A percentile compares a stretch with the other conserved stretches of the same genome.
These are phyloP conservation scores for Potorous gilbertii DNA, from an alignment of 2,797 vertebrate genomes.

Conservation along the genomic window DNA sequence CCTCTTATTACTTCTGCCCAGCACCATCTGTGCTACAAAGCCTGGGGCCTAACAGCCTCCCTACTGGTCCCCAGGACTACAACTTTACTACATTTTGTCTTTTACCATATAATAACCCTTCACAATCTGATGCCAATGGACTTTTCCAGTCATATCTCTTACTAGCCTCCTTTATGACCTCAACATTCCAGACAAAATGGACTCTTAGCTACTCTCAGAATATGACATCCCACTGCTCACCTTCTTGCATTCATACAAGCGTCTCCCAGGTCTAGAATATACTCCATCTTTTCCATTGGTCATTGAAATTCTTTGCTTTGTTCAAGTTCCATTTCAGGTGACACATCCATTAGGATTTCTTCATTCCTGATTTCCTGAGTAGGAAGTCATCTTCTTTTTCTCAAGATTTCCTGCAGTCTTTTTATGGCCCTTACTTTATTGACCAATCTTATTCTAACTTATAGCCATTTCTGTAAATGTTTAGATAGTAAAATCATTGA, in stretches of 20 bases:
- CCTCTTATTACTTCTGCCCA: slow-evolving; percentile 12
- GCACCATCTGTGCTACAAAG: not conserved
- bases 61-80: not conserved
- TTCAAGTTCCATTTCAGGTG: not conserved
- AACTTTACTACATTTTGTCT: not conserved
- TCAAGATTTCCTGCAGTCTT: not conserved
- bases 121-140: not conserved
- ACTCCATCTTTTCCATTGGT: not conserved
- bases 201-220: not conserved
- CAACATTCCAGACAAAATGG: not conserved
- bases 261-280: not conserved
- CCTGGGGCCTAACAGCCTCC: not conserved
- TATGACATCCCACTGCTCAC: not conserved
- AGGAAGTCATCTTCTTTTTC: not conserved
- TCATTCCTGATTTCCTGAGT: not conserved
- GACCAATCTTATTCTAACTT: not conserved
- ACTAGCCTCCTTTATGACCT: not conserved
- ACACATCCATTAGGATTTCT: not conserved
- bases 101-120: slow-evolving; percentile 25
- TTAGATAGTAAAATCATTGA: not conserved
- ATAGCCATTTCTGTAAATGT: not conserved
- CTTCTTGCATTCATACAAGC: not conserved
- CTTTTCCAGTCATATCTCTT: slow-evolving; percentile 23
- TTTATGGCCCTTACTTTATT: not conserved
- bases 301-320: not conserved